Conservation (phyloP, 2,888 invertebrate species). For the Adelognathus sp. region DNA sequence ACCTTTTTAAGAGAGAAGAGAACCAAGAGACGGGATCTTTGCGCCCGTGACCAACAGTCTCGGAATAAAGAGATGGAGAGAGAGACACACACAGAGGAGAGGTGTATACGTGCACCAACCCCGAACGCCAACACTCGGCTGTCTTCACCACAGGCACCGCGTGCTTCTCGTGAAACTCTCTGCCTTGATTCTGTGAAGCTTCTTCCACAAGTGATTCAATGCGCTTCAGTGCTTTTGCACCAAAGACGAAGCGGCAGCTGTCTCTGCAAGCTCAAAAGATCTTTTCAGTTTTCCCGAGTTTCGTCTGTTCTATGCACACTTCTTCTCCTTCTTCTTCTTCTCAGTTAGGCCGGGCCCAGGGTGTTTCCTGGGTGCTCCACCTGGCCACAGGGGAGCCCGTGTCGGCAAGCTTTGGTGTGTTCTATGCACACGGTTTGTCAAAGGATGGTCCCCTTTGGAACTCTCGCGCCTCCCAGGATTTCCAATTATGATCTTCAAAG, state of each 20-base stretch:
- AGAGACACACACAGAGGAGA: constrained; percentile 19
- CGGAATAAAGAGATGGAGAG: not conserved
- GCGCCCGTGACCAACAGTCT: constrained; percentile 47
- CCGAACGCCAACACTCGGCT: not conserved
- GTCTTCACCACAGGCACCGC: constrained; percentile 21
- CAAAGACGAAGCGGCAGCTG: not conserved
- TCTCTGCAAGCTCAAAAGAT: not conserved
- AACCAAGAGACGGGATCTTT: constrained; percentile 50
- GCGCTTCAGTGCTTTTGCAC: not conserved
- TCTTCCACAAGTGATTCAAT: not conserved
- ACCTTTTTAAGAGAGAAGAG: constrained; percentile 59
- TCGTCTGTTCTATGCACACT: too few species aligned
- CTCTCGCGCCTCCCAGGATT: not conserved
- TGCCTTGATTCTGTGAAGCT: too few species aligned
- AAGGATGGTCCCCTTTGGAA: not conserved
- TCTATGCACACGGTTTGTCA: not conserved
- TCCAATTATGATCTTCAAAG: not conserved
- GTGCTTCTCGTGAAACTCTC: constrained; percentile 22
- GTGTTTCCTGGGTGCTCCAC: too few species aligned
- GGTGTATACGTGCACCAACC: constrained; percentile 11
- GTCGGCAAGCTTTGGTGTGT: not conserved
- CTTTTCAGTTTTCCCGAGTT: not conserved
- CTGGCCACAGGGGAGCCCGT: too few species aligned
- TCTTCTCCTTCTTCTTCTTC: too few species aligned
- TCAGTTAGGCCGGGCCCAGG: too few species aligned